Evolutionary conservation across 2,888 invertebrate species (phyloP).

Genomic region (Piscicola geometra): DNA sequence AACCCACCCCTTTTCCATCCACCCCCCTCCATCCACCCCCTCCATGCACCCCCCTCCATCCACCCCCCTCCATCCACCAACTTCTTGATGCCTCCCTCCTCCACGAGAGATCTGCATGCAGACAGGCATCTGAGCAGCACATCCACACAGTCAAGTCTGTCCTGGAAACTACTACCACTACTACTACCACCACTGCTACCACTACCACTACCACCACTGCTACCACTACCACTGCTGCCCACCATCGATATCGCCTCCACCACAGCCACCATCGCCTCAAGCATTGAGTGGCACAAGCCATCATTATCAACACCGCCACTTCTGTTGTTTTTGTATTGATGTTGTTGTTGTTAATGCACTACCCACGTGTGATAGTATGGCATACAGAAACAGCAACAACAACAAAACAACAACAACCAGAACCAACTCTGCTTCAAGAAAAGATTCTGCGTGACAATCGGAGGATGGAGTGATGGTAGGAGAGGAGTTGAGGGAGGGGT

Average conservation of each 20-base stretch:
- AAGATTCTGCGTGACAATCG: neutral
- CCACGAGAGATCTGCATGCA: no score
- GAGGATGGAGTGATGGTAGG: neutral
- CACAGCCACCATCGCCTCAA: neutral
- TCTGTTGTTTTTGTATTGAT: neutral
- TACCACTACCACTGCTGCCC: no score
- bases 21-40: neutral
- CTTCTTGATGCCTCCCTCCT: no score
- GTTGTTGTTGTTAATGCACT: neutral
- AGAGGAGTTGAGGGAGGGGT: no score
- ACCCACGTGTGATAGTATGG: neutral
- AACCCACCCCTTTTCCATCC: neutral
- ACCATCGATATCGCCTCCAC: no score
- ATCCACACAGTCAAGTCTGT: no score
- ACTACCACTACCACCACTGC: no score
- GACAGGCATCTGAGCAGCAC: no score
- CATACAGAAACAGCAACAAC: neutral
- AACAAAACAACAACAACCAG: neutral
- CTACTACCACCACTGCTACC: no score
- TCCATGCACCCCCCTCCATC: neutral
- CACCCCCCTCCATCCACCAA: no score
- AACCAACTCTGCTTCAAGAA: neutral
- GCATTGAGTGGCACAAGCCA: neutral
- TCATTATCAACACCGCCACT: neutral
- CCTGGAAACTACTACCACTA: no score